These are phyloP conservation scores for Tringa solitaria DNA, from an alignment of 2,113 vertebrate species.

Conservation along the genomic window DNA sequence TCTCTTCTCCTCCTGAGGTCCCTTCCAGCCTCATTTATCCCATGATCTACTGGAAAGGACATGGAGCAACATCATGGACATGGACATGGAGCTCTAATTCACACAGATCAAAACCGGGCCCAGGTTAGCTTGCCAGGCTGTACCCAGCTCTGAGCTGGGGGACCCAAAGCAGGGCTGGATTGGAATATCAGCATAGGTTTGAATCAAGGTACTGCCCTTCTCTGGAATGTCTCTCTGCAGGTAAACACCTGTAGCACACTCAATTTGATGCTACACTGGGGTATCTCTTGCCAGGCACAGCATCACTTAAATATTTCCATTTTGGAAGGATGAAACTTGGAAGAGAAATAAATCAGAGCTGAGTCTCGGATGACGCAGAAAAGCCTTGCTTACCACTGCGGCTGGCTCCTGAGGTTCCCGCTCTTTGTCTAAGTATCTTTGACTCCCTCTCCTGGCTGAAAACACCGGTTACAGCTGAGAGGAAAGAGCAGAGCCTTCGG, in stretches of 20 bases:
- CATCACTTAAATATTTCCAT: neutral
- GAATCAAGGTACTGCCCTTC: neutral
- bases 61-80: neutral
- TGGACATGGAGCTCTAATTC: neutral
- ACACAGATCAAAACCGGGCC: neutral
- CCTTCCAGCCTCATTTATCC: neutral
- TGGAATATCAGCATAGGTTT: neutral
- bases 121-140: neutral
- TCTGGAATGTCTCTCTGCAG: neutral
- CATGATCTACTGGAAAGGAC: neutral
- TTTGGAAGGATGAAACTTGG: neutral
- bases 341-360: neutral
- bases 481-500: neutral
- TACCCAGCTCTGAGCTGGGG: neutral
- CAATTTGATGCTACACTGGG: neutral
- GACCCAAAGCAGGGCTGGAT: neutral
- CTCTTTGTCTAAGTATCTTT: neutral
- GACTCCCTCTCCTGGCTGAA: constrained; percentile 57
- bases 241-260: neutral
- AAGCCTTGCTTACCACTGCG: neutral
- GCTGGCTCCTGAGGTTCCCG: neutral
- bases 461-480: neutral
- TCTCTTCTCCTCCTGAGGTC: neutral
- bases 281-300: neutral
- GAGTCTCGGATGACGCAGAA: neutral